These are phyloP conservation scores for Neoarius graeffei DNA, from an alignment of 2,113 vertebrate species.

Conservation along the genomic window DNA sequence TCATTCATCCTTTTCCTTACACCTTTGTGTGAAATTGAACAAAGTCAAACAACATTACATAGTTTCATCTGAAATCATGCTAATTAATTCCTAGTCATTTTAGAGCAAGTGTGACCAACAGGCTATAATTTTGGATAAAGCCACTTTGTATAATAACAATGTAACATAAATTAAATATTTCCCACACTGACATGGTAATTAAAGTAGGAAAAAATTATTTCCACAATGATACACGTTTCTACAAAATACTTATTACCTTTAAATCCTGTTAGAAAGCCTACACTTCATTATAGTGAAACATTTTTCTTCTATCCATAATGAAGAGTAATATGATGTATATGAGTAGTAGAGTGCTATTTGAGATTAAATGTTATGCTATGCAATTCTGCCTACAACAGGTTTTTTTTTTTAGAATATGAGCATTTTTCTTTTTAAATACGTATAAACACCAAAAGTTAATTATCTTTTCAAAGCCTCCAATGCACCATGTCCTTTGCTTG, in stretches of 20 bases:
- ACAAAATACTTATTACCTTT: neutral
- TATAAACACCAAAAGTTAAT: slow-evolving; percentile 38
- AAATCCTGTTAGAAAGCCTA: neutral
- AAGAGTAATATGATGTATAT: neutral
- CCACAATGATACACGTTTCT: neutral
- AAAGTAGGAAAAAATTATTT: neutral
- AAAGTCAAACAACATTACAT: neutral
- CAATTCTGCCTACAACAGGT: neutral
- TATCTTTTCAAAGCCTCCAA: slow-evolving; percentile 38
- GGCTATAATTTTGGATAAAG: neutral
- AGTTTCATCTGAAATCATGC: neutral
- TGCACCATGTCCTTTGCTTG: slow-evolving; percentile 26
- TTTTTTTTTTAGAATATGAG: slow-evolving; percentile 28
- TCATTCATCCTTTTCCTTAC: neutral
- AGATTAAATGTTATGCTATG: slow-evolving; percentile 27
- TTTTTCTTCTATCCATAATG: neutral
- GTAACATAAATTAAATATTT: neutral
- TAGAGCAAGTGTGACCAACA: neutral
- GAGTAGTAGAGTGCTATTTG: slow-evolving; percentile 2
- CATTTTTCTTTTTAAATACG: neutral
- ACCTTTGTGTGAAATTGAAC: neutral
- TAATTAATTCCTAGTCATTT: neutral
- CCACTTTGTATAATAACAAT: neutral
- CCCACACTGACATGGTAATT: neutral
- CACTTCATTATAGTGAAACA: neutral